phyloP scores from a whole-genome alignment of 2,888 invertebrate species.

The Coleophora deauratella region DNA sequence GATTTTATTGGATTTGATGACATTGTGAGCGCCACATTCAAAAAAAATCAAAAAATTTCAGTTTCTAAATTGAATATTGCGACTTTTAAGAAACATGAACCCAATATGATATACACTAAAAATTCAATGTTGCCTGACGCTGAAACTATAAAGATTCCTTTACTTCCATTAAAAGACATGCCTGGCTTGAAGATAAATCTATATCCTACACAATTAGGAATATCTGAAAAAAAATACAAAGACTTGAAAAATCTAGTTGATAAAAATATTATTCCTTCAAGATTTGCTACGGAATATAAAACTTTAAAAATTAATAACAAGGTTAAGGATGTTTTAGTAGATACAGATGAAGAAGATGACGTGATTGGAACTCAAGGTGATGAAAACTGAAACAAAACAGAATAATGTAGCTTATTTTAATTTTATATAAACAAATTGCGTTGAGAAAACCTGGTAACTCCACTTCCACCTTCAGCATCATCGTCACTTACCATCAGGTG shows the following conservation, averaged over 20 bases:
- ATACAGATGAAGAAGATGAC: too few species aligned
- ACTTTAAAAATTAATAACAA: too few species aligned
- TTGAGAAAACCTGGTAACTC: too few species aligned
- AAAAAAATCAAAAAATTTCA: conserved; percentile 7
- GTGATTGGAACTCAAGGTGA: too few species aligned
- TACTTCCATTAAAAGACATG: too few species aligned
- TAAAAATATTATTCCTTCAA: conserved; percentile 17
- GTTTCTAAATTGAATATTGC: conserved; percentile 6
- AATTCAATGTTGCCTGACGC: not conserved
- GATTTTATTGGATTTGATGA: conserved; percentile 6
- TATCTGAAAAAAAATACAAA: conserved; percentile 15
- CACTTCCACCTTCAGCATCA: too few species aligned
- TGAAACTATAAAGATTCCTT: conserved; percentile 1
- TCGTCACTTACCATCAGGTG: too few species aligned
- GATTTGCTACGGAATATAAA: too few species aligned
- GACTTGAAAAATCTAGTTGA: conserved; percentile 15
- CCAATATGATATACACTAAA: conserved; percentile 6
- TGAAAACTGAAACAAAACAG: too few species aligned
- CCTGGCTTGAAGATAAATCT: conserved; percentile 15
- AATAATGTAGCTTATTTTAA: too few species aligned
- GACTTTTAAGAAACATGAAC: conserved; percentile 2
- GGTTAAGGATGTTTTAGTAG: too few species aligned
- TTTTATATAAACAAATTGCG: too few species aligned
- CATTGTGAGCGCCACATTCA: conserved; percentile 6
- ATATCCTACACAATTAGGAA: conserved; percentile 14